Base-by-base conservation (phyloP, 2,113 vertebrate genomes). In the Manacus vitellinus region DNA sequence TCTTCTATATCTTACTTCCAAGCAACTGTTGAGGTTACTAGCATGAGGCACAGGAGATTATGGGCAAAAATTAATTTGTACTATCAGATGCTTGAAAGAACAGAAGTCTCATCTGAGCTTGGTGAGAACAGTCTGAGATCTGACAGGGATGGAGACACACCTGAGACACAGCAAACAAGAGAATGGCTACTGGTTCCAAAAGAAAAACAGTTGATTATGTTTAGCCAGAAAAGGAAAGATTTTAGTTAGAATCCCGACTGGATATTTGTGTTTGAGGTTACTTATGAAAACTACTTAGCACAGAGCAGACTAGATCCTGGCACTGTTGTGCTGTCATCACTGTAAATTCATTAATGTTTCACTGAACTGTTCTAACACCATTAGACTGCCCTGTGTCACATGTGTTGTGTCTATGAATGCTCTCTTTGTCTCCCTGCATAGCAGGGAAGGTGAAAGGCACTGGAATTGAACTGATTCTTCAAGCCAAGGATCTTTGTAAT, bases 291-390 rank as follows among this genome's bases (percentile, higher is more conserved):
- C 35, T 55, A 66, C 59, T 93, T 82, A 83, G 5, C 62, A 55
- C 14, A 67, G 75, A 67, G 68, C 20, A 71, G 59, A 71, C 78
- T 37, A 92, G 59, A 81, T 56, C 47, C 66, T 82, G 83, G 73
- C 58, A 51, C 72, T 71, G 58, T 21, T 72, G 43, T 79, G 79
- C 76, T 94, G 89, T 71, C 94, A 94, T 92, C 76, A 74, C 84
- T 71, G 77, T 54, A 94, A 95, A 85, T 84, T 94, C 88, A 91
- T 91, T 96, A 92, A 91, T 86, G 88, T 96, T 92, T 92, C 93
- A 91, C 61, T 94, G 91, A 92, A 74, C 88, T 88, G 72, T 61
- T 92, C 78, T 75, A 97, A 95, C 86, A 85, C 68, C 93, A 78
- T 88, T 94, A 91, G 86, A 63, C 33, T 84, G 81, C 51, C 75